Conservation (phyloP, 2,797 vertebrate species). For the Alectoris magna region DNA sequence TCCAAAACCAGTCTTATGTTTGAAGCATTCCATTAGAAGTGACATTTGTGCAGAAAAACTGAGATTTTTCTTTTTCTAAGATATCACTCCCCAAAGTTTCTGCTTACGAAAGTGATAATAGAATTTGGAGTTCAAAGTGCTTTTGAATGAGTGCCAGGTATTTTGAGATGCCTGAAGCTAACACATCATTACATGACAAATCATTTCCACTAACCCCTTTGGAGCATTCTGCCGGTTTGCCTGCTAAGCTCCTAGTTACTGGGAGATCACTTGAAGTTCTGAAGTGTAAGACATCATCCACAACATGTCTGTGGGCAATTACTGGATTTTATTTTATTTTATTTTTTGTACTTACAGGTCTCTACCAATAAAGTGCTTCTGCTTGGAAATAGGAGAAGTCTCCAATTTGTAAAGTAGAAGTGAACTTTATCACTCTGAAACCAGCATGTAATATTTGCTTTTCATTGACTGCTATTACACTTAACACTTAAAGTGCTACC, state of each 20-base stretch:
- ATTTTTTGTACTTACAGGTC: not conserved
- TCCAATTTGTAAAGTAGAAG: not conserved
- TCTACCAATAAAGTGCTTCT: not conserved
- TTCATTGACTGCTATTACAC: not conserved
- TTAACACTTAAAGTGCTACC: not conserved
- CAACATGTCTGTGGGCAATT: not conserved
- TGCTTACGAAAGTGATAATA: not conserved
- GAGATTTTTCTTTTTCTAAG: constrained; percentile 11
- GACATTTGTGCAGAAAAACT: not conserved
- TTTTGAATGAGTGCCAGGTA: constrained; percentile 3
- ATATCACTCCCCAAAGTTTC: not conserved
- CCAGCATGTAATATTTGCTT: not conserved
- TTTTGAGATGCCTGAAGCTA: constrained; percentile 27
- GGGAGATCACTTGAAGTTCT: not conserved
- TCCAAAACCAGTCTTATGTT: not conserved
- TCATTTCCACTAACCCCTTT: not conserved
- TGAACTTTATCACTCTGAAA: not conserved
- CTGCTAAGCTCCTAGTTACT: not conserved
- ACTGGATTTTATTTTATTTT: not conserved
- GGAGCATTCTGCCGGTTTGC: not conserved
- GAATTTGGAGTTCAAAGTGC: constrained; percentile 24
- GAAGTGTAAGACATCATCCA: not conserved
- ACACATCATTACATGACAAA: not conserved
- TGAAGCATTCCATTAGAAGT: constrained; percentile 1
- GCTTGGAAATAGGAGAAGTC: not conserved